Evolutionary conservation across 2,797 vertebrate species (phyloP).

Genomic region (Acanthurus lineatus): DNA sequence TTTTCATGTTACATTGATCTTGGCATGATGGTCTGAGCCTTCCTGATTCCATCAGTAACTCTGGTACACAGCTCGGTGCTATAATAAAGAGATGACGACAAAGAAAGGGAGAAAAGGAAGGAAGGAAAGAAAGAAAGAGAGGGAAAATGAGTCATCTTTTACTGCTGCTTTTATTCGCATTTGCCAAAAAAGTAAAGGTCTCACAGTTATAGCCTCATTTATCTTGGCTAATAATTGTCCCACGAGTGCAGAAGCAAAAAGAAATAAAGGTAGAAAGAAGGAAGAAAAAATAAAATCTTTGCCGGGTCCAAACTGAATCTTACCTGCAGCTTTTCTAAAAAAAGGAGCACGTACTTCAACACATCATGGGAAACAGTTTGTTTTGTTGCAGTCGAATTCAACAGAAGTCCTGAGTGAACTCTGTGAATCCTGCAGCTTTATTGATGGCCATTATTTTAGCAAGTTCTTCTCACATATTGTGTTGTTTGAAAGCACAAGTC

Average conservation of each 20-base stretch:
- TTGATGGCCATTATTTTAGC: conserved; percentile 3
- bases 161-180: conserved; percentile 18
- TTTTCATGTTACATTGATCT: conserved; percentile 86
- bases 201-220: conserved; percentile 55
- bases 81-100: conserved; percentile 39
- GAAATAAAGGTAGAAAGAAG: neutral
- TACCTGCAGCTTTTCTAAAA: conserved; percentile 18
- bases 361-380: conserved; percentile 14
- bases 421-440: neutral
- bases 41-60: conserved; percentile 68
- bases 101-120: neutral
- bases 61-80: conserved; percentile 61
- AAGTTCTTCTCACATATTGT: conserved; percentile 17
- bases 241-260: conserved; percentile 23
- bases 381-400: conserved; percentile 5
- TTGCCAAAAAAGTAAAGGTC: conserved; percentile 56
- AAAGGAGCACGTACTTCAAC: conserved; percentile 8
- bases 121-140: neutral
- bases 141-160: conserved; percentile 11
- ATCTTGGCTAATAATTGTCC: conserved; percentile 55
- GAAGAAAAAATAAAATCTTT: conserved; percentile 26
- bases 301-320: conserved; percentile 26
- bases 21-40: conserved; percentile 72
- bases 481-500: conserved; percentile 16
- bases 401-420: conserved; percentile 3